Conservation (phyloP, 2,888 invertebrate species). For the Drosophila fulvimacula region DNA sequence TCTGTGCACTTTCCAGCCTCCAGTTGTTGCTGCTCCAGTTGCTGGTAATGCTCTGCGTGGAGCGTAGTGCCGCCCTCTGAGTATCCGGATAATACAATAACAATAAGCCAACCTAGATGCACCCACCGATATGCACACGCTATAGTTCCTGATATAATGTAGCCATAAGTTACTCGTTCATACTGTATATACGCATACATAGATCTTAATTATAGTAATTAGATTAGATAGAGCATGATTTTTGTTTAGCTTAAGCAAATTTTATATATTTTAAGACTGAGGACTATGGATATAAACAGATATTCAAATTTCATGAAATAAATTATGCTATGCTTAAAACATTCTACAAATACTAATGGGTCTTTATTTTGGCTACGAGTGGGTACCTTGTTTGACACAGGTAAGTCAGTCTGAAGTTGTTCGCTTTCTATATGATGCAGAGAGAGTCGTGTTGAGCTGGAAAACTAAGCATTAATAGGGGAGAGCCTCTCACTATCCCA, state of each 20-base stretch:
- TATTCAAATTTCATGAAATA: slow-evolving; percentile 38
- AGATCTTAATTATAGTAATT: slow-evolving; percentile 26
- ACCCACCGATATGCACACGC: slow-evolving; percentile 51
- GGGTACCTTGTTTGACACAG: not conserved
- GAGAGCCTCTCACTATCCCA: not conserved
- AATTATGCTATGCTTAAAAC: slow-evolving; percentile 61
- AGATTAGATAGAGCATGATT: slow-evolving; percentile 21
- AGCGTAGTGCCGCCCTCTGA: slow-evolving; percentile 54
- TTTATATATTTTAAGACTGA: slow-evolving; percentile 53
- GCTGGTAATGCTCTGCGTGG: slow-evolving; percentile 76
- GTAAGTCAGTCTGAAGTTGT: slow-evolving; percentile 5
- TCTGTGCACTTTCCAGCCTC: slow-evolving; percentile 79
- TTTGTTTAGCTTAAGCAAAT: slow-evolving; percentile 41
- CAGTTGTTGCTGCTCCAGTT: slow-evolving; percentile 78
- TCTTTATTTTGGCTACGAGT: slow-evolving; percentile 6
- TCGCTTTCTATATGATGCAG: not conserved
- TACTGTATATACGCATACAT: slow-evolving; percentile 44
- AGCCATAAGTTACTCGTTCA: slow-evolving; percentile 44
- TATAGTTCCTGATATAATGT: slow-evolving; percentile 70
- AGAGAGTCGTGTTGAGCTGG: too few relatives aligned
- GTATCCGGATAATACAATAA: not conserved
- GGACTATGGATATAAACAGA: slow-evolving; percentile 14
- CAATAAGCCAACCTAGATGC: slow-evolving; percentile 15
- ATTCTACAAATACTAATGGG: slow-evolving; percentile 53
- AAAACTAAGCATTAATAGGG: not conserved